A percentile compares a stretch with the other conserved stretches of the same genome.
These are phyloP conservation scores for Pseudorasbora parva DNA, from an alignment of 2,113 vertebrate species.

Conservation along the genomic window DNA sequence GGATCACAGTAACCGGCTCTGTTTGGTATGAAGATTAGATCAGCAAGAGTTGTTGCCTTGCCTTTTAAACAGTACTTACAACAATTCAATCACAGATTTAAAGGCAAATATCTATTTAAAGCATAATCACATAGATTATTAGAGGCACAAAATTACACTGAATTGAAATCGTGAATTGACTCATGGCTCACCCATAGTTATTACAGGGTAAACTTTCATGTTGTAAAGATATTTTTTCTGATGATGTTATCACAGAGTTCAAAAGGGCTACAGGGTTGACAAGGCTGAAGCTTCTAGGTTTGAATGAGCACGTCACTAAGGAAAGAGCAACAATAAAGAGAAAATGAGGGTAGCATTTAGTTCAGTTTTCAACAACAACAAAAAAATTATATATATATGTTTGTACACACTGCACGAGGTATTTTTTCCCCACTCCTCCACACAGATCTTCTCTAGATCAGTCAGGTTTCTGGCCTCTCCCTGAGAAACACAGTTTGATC, in stretches of 20 bases:
- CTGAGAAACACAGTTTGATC: too few relatives aligned
- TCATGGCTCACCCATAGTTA: not conserved
- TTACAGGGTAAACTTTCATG: conserved; percentile 1
- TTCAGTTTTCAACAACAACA: not conserved
- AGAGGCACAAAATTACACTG: not conserved
- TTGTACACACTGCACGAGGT: too few relatives aligned
- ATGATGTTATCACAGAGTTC: conserved; percentile 24
- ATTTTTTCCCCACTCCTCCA: too few relatives aligned
- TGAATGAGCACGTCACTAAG: not conserved
- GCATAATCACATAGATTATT: not conserved
- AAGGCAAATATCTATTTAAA: not conserved
- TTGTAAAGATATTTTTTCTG: conserved; percentile 4
- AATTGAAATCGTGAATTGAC: not conserved
- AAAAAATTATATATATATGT: too few relatives aligned
- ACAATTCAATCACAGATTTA: not conserved
- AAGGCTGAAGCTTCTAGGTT: conserved; percentile 15
- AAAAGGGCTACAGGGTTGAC: not conserved
- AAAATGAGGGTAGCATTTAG: not conserved
- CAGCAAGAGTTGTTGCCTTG: conserved; percentile 25
- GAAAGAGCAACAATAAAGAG: conserved; percentile 6
- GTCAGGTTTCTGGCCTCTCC: too few relatives aligned
- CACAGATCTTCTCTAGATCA: too few relatives aligned
- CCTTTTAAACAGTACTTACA: not conserved
- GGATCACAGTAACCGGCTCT: conserved; percentile 26
- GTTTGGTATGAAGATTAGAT: conserved; percentile 32